These are phyloP conservation scores for Microplitis demolitor DNA, from an alignment of 1,140 invertebrate species.

Conservation along the genomic window DNA sequence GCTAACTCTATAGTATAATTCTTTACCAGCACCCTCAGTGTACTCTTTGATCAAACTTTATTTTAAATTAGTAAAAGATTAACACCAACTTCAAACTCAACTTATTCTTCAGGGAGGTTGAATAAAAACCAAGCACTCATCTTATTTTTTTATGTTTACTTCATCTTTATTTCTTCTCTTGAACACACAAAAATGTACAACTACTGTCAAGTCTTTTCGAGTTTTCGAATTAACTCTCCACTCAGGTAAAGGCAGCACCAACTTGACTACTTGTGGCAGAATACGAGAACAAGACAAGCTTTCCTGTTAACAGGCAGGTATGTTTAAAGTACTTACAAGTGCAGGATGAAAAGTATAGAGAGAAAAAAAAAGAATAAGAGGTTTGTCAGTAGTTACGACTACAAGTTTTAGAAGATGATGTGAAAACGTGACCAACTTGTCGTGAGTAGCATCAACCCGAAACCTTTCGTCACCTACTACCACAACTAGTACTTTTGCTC, in stretches of 20 bases:
- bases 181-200: conserved; percentile 8
- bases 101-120: no score
- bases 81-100: no score
- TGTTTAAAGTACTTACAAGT: conserved; percentile 11
- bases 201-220: conserved; percentile 1
- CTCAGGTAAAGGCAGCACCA: background rate
- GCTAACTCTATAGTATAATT: no score
- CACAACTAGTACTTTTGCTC: conserved; percentile 25
- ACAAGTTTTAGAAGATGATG: conserved; percentile 24
- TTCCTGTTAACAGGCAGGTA: conserved; percentile 13
- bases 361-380: conserved; percentile 9
- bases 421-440: conserved; percentile 38
- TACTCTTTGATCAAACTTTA: no score
- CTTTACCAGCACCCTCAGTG: no score
- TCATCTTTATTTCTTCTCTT: background rate
- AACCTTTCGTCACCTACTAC: conserved; percentile 21
- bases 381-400: conserved; percentile 35
- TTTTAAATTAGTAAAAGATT: no score
- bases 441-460: conserved; percentile 33
- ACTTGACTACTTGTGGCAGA: background rate
- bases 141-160: no score
- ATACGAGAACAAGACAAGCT: conserved; percentile 10
- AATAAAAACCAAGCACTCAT: no score
- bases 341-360: conserved; percentile 10
- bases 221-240: conserved; percentile 27